Base-by-base conservation (phyloP, 2,888 invertebrate species). In the Cerceris rybyensis region DNA sequence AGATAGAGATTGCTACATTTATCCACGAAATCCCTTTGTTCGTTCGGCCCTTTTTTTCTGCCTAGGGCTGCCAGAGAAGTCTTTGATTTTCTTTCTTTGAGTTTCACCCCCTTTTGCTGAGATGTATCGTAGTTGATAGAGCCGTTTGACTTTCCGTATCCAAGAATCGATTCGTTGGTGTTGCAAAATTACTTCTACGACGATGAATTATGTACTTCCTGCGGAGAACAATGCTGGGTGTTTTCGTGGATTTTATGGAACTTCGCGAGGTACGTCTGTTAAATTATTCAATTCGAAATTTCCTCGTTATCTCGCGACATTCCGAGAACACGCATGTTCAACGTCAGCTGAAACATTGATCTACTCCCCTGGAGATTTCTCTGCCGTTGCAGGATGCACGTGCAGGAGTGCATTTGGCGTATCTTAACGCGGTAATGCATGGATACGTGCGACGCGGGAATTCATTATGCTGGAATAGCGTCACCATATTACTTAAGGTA, bases 21-120 rank as follows among this genome's bases (percentile, higher is more conserved):
- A 78, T 78, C 69, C 69, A 64, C 50, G 68, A 65, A 70, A 82
- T 79, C 67, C 75, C 52, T 78, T 78, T 68, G 68, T 61, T 52
- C 76, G 28, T 50, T 55, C 11, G 8, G n/a, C 43, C 28, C 59
- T 17, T 68, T 76, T 76, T 59, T 52, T 8, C 54, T 50, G 14
- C 41, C n/a, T 11, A 16, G 7, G 59, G 57, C 42, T 16, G 43
- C n/a, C n/a, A 54, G 61, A 46, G 52, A 9, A 17, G 28, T 39
- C 63, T 63, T 64, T 49, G 59, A 69, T 68, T 63, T 64, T 54
- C 42, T 43, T 49, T 16, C 46, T 57, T 58, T 7, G 17, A 11
- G 41, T 39, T 14, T 8, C 42, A 17, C 8, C n/a, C 39, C n/a
- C 16, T 17, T 17, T 9, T 54, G 9, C 17, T 14, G 13, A 14